Evolutionary conservation across 2,888 invertebrate genomes (phyloP).

Genomic region (Chromoteleia sp.): DNA sequence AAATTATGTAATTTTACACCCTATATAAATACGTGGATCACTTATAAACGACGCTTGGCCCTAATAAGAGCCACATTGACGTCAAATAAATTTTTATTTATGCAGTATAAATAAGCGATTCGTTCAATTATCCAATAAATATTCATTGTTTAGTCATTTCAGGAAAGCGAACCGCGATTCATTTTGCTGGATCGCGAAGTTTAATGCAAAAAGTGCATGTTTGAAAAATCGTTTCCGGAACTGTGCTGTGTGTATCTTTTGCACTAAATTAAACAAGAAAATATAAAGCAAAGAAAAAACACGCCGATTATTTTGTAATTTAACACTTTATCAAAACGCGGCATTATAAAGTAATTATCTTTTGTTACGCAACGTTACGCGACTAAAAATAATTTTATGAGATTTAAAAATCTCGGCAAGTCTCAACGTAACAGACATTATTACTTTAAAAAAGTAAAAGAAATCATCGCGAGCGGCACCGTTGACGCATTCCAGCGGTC

Average conservation of each 20-base stretch:
- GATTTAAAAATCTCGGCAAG: slow-evolving; percentile 17
- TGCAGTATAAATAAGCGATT: slow-evolving; percentile 5
- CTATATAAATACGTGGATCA: slow-evolving; percentile 1
- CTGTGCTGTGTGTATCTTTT: too few relatives aligned
- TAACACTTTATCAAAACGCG: neutral
- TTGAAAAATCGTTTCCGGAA: too few relatives aligned
- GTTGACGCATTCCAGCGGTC: slow-evolving; percentile 7
- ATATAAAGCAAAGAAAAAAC: too few relatives aligned
- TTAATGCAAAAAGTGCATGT: too few relatives aligned
- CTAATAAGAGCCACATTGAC: slow-evolving; percentile 21
- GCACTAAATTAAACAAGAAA: too few relatives aligned
- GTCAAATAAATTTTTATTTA: slow-evolving; percentile 23
- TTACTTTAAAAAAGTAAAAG: slow-evolving; percentile 5
- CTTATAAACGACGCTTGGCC: slow-evolving; percentile 17
- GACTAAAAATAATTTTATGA: slow-evolving; percentile 20
- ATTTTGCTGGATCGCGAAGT: too few relatives aligned
- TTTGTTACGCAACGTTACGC: slow-evolving; percentile 8
- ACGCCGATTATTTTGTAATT: too few relatives aligned
- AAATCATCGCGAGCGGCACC: neutral
- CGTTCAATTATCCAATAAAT: slow-evolving; percentile 10
- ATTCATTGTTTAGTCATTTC: neutral
- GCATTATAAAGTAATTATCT: slow-evolving; percentile 8
- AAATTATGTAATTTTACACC: slow-evolving; percentile 8
- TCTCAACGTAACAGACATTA: slow-evolving; percentile 13
- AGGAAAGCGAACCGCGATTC: too few relatives aligned